Percentiles rank a stretch among this genome's conserved stretches.
Evolutionary conservation across 2,113 vertebrate genomes (phyloP).

Genomic region (Dunckerocampus dactyliophorus): DNA sequence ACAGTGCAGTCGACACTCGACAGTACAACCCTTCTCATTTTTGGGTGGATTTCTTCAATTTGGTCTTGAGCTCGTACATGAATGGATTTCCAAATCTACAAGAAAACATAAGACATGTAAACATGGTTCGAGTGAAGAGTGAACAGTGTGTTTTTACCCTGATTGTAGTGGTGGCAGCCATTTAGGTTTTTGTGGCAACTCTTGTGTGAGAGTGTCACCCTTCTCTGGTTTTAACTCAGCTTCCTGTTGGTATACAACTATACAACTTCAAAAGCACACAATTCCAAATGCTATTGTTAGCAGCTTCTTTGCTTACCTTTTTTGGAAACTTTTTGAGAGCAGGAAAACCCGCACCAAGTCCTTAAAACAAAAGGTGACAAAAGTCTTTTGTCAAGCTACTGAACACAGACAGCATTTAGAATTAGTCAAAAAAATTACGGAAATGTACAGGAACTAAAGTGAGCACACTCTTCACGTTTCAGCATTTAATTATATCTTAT

Average conservation of each 20-base stretch:
- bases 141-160: constrained; percentile 49
- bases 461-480: no score
- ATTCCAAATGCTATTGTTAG: not conserved
- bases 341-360: constrained; percentile 57
- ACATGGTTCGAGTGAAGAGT: not conserved
- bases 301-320: constrained; percentile 22
- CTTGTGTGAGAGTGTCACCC: constrained; percentile 29
- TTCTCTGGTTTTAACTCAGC: constrained; percentile 29
- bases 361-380: constrained; percentile 36
- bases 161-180: constrained; percentile 67
- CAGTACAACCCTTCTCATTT: constrained; percentile 36
- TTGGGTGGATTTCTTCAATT: constrained; percentile 67
- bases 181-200: constrained; percentile 49
- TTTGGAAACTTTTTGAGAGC: constrained; percentile 62
- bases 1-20: not conserved
- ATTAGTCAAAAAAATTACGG: no score
- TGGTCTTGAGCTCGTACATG: constrained; percentile 74
- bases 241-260: constrained; percentile 30
- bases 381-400: not conserved
- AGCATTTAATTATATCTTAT: no score
- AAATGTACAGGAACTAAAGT: no score
- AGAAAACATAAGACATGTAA: constrained; percentile 10
- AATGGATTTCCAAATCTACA: constrained; percentile 69
- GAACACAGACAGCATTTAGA: not conserved
- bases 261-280: not conserved